Conservation (phyloP, 2,113 vertebrate species). For the Carettochelys insculpta region DNA sequence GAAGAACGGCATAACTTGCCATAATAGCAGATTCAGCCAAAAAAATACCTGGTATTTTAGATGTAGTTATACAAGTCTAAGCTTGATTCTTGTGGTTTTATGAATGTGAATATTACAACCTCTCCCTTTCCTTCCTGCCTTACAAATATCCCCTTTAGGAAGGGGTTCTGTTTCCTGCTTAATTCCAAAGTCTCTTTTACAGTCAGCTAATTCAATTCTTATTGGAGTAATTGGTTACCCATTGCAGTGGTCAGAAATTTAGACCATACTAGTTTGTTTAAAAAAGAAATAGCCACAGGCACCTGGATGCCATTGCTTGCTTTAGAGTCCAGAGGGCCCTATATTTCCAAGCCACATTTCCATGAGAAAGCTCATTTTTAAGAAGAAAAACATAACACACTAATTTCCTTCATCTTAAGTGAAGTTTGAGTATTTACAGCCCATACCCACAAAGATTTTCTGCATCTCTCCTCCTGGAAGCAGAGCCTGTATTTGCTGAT, state of each 20-base stretch:
- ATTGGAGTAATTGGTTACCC: neutral
- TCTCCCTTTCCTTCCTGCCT: conserved; percentile 57
- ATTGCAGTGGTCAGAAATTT: conserved; percentile 5
- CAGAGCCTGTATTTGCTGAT: neutral
- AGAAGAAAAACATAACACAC: neutral
- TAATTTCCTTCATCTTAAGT: neutral
- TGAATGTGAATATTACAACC: neutral
- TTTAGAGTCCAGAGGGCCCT: neutral
- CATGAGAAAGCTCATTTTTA: neutral
- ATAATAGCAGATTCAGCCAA: neutral
- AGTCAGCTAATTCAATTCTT: neutral
- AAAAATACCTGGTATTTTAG: neutral
- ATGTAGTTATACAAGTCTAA: conserved; percentile 7
- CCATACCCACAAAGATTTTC: neutral
- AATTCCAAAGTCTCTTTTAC: neutral
- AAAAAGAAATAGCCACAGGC: conserved; percentile 9
- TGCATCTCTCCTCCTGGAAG: neutral
- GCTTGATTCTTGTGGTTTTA: conserved; percentile 14
- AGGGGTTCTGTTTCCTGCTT: neutral
- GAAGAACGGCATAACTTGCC: neutral
- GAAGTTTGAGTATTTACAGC: neutral
- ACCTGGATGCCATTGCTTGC: conserved; percentile 5
- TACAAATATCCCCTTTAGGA: neutral
- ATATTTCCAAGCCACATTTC: conserved; percentile 20
- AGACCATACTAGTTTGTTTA: conserved; percentile 7